These are phyloP conservation scores for Ophiothrix spiculata DNA, from an alignment of 35 echinoderm and acorn worm species.

Conservation along the genomic window DNA sequence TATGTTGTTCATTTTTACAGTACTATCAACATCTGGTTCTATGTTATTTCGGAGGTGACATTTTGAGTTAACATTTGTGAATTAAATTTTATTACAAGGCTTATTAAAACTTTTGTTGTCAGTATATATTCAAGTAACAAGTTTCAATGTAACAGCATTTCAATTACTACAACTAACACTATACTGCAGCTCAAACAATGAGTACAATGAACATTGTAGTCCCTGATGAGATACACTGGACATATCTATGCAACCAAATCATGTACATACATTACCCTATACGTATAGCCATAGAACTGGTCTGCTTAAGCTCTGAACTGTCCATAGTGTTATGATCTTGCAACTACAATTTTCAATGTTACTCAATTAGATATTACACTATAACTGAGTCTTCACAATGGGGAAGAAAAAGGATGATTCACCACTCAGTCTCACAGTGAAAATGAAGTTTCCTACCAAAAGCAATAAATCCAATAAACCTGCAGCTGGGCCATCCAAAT, in stretches of 20 bases:
- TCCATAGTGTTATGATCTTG: neutral
- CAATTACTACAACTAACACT: neutral
- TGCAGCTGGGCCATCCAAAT: neutral
- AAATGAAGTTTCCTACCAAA: neutral
- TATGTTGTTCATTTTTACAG: neutral
- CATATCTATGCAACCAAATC: no score
- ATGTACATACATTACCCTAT: no score
- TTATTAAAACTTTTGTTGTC: neutral
- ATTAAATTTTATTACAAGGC: neutral
- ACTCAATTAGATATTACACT: neutral
- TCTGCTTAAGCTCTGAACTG: neutral
- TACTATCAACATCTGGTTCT: neutral
- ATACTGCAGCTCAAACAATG: neutral
- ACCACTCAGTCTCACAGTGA: neutral
- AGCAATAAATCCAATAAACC: neutral
- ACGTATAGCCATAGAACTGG: neutral
- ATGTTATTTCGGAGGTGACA: neutral
- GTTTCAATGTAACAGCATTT: neutral
- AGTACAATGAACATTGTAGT: neutral
- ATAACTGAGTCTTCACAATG: neutral
- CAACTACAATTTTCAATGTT: neutral
- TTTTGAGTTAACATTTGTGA: neutral
- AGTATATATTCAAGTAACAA: neutral
- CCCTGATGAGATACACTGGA: neutral
- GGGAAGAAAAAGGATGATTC: neutral